These are phyloP conservation scores for Oligia latruncula DNA, from an alignment of 2,888 invertebrate species.

Conservation along the genomic window DNA sequence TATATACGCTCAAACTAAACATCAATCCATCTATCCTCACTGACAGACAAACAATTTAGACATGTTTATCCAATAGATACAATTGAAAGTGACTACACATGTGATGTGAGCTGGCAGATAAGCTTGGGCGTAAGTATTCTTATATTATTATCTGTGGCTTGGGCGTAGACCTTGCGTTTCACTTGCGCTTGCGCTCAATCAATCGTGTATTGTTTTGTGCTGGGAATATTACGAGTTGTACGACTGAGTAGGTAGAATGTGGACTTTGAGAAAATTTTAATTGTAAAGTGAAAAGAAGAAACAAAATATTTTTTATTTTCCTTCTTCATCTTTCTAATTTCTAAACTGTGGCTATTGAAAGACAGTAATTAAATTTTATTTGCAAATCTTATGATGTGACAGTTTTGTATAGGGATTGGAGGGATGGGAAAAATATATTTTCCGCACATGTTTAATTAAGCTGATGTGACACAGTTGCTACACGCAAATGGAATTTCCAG, in stretches of 20 bases:
- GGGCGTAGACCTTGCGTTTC: slow-evolving; percentile 71
- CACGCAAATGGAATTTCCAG: neutral
- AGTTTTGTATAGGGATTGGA: neutral
- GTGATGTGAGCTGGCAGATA: slow-evolving; percentile 51
- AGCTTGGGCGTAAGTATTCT: slow-evolving; percentile 53
- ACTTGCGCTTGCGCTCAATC: slow-evolving; percentile 72
- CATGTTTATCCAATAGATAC: slow-evolving; percentile 41
- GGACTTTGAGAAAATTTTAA: slow-evolving; percentile 19
- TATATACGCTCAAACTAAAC: neutral
- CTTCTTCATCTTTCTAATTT: neutral
- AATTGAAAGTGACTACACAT: slow-evolving; percentile 48
- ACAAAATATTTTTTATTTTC: neutral
- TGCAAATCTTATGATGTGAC: neutral
- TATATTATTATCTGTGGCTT: slow-evolving; percentile 40
- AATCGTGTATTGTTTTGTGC: slow-evolving; percentile 71
- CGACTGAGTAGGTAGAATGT: slow-evolving; percentile 28
- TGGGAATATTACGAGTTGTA: slow-evolving; percentile 59
- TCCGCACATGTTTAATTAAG: neutral
- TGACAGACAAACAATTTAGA: slow-evolving; percentile 45
- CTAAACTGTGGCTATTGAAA: neutral
- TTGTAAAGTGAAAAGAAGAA: too few relatives aligned
- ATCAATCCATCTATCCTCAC: slow-evolving; percentile 8
- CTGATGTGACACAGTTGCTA: neutral
- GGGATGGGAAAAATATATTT: neutral
- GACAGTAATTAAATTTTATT: neutral